A percentile compares a stretch with the other conserved stretches of the same genome.
phyloP scores from a whole-genome alignment of 2,113 vertebrate genomes.

The Telmatochromis brichardi region DNA sequence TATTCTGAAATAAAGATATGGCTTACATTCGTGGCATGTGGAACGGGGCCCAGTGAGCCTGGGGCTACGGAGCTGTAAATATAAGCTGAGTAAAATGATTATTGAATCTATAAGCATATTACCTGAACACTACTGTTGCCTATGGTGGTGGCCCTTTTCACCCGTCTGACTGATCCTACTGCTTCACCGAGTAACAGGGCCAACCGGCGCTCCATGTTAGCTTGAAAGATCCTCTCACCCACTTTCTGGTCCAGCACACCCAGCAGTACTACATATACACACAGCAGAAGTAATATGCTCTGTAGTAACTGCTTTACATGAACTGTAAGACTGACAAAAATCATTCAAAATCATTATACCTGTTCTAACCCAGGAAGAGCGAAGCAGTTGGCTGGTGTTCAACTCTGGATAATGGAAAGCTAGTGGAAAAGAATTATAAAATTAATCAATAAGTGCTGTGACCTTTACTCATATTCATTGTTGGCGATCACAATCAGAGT shows the following conservation, averaged over 20 bases:
- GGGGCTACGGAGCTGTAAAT: neutral
- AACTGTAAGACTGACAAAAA: neutral
- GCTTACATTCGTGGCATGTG: neutral
- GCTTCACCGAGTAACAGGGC: conserved; percentile 85
- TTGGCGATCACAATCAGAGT: neutral
- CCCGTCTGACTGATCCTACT: conserved; percentile 68
- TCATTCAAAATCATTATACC: conserved; percentile 62
- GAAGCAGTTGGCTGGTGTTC: conserved; percentile 85
- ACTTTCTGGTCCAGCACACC: conserved; percentile 83
- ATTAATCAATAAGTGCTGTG: neutral
- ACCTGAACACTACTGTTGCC: conserved; percentile 79
- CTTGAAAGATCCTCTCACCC: conserved; percentile 82
- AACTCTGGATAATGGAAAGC: conserved; percentile 93
- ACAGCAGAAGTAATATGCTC: neutral
- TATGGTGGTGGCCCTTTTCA: conserved; percentile 81
- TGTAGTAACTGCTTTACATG: neutral
- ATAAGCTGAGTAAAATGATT: neutral
- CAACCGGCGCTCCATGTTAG: conserved; percentile 87
- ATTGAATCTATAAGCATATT: neutral
- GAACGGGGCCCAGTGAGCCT: neutral
- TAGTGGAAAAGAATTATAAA: conserved; percentile 29
- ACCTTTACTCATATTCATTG: neutral
- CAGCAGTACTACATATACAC: conserved; percentile 66
- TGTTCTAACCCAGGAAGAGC: conserved; percentile 94
- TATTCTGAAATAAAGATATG: neutral